phyloP scores from a whole-genome alignment of 2,113 vertebrate genomes.

The Solea senegalensis region DNA sequence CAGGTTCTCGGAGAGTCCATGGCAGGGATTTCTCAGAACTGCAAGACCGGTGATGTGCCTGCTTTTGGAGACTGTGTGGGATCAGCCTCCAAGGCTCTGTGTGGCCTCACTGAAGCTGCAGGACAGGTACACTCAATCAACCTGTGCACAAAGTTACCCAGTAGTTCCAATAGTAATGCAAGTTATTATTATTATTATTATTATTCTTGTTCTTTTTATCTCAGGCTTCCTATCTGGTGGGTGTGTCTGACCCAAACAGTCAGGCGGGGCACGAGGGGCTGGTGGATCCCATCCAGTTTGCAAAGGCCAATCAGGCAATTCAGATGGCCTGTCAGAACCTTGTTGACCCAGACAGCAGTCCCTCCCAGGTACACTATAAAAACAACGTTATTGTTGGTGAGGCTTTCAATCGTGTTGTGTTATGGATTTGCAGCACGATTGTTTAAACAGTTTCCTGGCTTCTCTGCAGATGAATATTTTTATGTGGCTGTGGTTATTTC shows the following conservation, averaged over 20 bases:
- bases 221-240: slow-evolving; percentile 95
- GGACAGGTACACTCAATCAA: slow-evolving; percentile 86
- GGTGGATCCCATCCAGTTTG: slow-evolving; percentile 98
- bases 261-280: slow-evolving; percentile 96
- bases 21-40: slow-evolving; percentile 98
- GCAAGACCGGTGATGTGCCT: slow-evolving; percentile 92
- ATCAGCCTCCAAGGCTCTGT: slow-evolving; percentile 95
- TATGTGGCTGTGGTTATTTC: neutral
- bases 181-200: no score
- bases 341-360: slow-evolving; percentile 94
- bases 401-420: no score
- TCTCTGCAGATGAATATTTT: neutral
- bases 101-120: slow-evolving; percentile 95
- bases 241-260: slow-evolving; percentile 97
- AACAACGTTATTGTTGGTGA: neutral
- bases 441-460: neutral
- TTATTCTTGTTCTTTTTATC: no score
- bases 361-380: slow-evolving; percentile 87
- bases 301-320: slow-evolving; percentile 97
- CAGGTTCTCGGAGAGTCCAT: slow-evolving; percentile 98
- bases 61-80: slow-evolving; percentile 94
- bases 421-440: neutral
- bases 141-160: neutral
- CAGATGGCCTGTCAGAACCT: slow-evolving; percentile 99
- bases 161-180: no score